A percentile compares a stretch with the other conserved stretches of the same genome.
Evolutionary conservation across 2,888 invertebrate species (phyloP).

Genomic region (Pachymerium ferrugineum): DNA sequence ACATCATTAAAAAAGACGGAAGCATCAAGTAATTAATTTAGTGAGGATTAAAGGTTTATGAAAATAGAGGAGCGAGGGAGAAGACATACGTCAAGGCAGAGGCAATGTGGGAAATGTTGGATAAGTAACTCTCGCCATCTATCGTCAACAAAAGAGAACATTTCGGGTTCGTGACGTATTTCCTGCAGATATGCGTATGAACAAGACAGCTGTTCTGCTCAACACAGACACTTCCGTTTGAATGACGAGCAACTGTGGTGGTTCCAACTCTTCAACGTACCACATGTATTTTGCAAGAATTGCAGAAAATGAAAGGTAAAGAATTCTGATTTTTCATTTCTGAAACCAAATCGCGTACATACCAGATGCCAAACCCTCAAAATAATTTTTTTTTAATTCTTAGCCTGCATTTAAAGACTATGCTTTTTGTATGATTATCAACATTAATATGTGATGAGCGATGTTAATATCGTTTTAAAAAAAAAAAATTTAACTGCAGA

Average conservation of each 20-base stretch:
- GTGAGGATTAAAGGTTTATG: too few species aligned
- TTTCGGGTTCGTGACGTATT: not conserved
- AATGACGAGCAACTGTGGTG: not conserved
- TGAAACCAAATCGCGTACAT: not conserved
- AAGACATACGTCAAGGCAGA: too few species aligned
- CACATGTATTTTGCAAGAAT: not conserved
- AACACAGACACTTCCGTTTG: slow-evolving; percentile 4
- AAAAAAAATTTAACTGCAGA: too few species aligned
- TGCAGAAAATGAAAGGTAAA: not conserved
- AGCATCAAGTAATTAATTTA: too few species aligned
- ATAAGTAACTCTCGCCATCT: not conserved
- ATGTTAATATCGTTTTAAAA: too few species aligned
- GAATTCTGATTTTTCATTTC: not conserved
- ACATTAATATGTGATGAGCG: too few species aligned
- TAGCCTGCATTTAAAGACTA: too few species aligned
- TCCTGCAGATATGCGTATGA: slow-evolving; percentile 1
- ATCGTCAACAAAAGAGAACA: not conserved
- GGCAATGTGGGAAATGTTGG: too few species aligned
- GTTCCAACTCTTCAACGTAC: not conserved
- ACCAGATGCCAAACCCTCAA: not conserved
- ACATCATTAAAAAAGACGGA: too few species aligned
- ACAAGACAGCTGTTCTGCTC: slow-evolving; percentile 2
- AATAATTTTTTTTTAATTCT: not conserved
- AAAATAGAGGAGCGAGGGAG: too few species aligned
- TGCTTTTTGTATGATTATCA: too few species aligned